These are phyloP conservation scores for Noturus placidus DNA, from an alignment of 2,113 vertebrate genomes.

Conservation along the genomic window DNA sequence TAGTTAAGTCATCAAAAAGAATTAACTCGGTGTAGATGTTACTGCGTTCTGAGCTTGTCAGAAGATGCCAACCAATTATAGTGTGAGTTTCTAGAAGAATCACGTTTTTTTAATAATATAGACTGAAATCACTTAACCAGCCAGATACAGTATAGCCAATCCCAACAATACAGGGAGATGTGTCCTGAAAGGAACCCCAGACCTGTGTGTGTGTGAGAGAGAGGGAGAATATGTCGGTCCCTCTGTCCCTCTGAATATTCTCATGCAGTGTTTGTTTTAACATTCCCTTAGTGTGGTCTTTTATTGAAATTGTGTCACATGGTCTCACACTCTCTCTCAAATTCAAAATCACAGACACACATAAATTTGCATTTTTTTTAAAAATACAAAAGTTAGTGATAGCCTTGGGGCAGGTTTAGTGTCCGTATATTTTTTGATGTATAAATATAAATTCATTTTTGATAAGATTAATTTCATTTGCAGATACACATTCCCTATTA, in stretches of 20 bases:
- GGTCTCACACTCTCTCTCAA: neutral
- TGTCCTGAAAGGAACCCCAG: conserved; percentile 37
- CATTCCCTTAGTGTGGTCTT: neutral
- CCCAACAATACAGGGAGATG: neutral
- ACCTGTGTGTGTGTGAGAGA: neutral
- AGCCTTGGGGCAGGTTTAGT: neutral
- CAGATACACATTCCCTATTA: neutral
- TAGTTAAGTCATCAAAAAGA: conserved; percentile 5
- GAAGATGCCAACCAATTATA: neutral
- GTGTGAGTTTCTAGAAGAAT: conserved; percentile 8
- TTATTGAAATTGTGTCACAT: neutral
- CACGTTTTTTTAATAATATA: conserved; percentile 16
- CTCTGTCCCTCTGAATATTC: neutral
- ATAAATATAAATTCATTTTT: neutral
- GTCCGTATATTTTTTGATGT: neutral
- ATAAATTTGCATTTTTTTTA: neutral
- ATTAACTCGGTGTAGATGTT: conserved; percentile 2
- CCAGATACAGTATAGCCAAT: conserved; percentile 3
- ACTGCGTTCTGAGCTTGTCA: conserved; percentile 19
- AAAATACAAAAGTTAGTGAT: neutral
- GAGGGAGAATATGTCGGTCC: neutral
- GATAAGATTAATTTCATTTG: neutral
- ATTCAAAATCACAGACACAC: neutral
- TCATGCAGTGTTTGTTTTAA: neutral
- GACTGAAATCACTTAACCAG: conserved; percentile 2